Conservation (phyloP, 92 coral and sea anemone genomes). For the Actinernus sp. region DNA sequence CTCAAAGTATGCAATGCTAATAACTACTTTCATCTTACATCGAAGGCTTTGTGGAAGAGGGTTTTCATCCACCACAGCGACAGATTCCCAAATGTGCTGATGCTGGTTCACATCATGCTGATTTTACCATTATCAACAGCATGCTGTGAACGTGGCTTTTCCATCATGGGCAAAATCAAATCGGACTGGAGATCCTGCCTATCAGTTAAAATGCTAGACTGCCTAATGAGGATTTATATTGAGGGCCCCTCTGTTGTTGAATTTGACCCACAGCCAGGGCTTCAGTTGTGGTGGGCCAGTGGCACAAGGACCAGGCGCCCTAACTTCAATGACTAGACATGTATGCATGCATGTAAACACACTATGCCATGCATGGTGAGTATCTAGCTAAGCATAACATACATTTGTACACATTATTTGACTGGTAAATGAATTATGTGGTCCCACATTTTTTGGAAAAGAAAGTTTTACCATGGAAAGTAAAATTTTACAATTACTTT, state of each 20-base stretch:
- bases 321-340: conserved; percentile 26
- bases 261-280: too few relatives aligned
- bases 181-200: conserved; percentile 16
- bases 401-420: too few relatives aligned
- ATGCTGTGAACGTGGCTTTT: conserved; percentile 17
- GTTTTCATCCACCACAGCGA: conserved; percentile 16
- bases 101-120: conserved; percentile 13
- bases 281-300: conserved; percentile 40
- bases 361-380: too few relatives aligned
- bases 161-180: conserved; percentile 8
- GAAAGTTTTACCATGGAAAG: too few relatives aligned
- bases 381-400: too few relatives aligned
- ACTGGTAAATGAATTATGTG: too few relatives aligned
- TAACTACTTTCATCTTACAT: conserved; percentile 7
- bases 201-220: too few relatives aligned
- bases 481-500: too few relatives aligned
- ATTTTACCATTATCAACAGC: conserved; percentile 21
- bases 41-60: conserved; percentile 24
- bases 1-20: conserved; percentile 3
- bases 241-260: too few relatives aligned
- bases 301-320: conserved; percentile 31
- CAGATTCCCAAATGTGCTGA: conserved; percentile 16
- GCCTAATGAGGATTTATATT: too few relatives aligned
- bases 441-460: too few relatives aligned
- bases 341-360: too few relatives aligned